Conservation (phyloP, 2,797 vertebrate genomes). For the Clangula hyemalis region DNA sequence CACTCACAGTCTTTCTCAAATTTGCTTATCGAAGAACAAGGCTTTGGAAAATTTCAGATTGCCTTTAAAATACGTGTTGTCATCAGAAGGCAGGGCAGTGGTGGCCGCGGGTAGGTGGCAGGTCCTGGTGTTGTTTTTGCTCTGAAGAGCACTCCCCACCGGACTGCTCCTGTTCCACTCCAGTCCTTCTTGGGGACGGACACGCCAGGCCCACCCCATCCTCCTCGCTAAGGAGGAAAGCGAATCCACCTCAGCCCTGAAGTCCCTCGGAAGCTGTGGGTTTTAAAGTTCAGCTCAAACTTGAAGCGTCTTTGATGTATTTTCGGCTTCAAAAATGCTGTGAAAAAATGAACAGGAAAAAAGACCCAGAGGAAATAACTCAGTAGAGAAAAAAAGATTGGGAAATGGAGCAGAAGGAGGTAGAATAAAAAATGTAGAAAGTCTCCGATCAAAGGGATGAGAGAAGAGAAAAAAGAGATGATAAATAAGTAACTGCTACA, state of each 20-base stretch:
- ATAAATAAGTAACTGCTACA: neutral
- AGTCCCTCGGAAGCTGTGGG: neutral
- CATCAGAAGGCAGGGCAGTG: neutral
- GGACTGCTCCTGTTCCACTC: neutral
- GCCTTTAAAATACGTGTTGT: neutral
- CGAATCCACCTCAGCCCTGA: neutral
- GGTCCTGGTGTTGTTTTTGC: neutral
- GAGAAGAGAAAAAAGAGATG: neutral
- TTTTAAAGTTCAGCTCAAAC: conserved; percentile 1
- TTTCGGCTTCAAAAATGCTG: conserved; percentile 16
- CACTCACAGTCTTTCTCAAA: neutral
- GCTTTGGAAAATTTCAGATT: neutral
- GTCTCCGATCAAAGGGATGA: neutral
- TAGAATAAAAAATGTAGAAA: neutral
- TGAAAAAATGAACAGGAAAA: neutral
- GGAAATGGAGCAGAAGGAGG: conserved; percentile 3
- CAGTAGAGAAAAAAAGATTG: neutral
- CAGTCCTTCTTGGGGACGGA: neutral
- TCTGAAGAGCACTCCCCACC: neutral
- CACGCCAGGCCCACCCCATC: rapidly evolving
- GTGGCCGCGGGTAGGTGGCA: neutral
- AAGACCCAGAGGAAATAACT: neutral
- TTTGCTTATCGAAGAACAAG: neutral
- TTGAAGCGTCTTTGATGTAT: neutral
- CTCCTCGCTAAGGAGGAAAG: neutral